phyloP scores from a whole-genome alignment of 2,888 invertebrate genomes.

The Rhingia campestris region DNA sequence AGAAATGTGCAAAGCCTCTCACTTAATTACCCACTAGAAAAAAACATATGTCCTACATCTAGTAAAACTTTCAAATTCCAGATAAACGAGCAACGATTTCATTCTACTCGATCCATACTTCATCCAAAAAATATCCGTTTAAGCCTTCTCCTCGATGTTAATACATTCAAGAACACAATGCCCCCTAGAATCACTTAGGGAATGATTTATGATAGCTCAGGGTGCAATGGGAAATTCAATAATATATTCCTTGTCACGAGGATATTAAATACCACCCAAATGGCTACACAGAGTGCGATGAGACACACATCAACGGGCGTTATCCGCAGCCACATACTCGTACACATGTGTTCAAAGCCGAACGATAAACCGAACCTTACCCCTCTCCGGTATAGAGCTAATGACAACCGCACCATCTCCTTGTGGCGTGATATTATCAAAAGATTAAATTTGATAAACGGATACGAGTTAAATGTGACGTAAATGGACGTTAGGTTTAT shows the following conservation, averaged over 20 bases:
- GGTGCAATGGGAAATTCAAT: conserved; percentile 37
- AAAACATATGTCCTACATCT: too few species aligned
- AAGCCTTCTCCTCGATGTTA: neutral
- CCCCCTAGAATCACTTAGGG: conserved; percentile 26
- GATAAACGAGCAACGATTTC: too few species aligned
- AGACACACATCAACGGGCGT: conserved; percentile 21
- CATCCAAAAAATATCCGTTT: too few species aligned
- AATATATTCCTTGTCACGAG: conserved; percentile 39
- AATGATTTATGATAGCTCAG: conserved; percentile 34
- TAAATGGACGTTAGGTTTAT: neutral
- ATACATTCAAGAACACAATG: neutral
- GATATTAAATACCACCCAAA: conserved; percentile 19
- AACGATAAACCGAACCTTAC: neutral
- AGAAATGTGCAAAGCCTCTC: too few species aligned
- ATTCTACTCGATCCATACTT: too few species aligned
- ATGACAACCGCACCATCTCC: neutral
- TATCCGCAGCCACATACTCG: neutral
- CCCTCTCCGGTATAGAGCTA: neutral
- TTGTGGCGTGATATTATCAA: neutral
- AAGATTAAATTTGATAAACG: conserved; percentile 6
- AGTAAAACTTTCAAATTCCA: too few species aligned
- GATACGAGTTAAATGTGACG: neutral
- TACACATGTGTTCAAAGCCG: neutral
- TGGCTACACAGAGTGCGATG: neutral
- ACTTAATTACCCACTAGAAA: too few species aligned